Conservation (phyloP, 2,797 vertebrate species). For the Sphaeramia orbicularis region DNA sequence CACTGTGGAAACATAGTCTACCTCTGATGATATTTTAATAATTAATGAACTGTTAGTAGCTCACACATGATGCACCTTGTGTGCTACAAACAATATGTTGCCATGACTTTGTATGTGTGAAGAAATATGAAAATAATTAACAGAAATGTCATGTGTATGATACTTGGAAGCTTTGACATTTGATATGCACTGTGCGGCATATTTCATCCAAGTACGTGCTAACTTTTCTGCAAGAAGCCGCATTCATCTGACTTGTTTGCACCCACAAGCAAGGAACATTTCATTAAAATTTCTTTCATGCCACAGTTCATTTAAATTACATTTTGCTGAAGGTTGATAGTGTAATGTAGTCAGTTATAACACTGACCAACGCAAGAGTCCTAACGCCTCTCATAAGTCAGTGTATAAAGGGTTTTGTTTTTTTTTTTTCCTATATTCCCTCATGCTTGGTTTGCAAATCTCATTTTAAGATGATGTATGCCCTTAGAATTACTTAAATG, state of each 20-base stretch:
- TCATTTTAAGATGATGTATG: constrained; percentile 3
- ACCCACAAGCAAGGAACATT: constrained; percentile 28
- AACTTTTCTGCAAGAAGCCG: not conserved
- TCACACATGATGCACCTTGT: not conserved
- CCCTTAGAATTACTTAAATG: constrained; percentile 10
- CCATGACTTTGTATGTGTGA: not conserved
- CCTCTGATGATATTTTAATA: not conserved
- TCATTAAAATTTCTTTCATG: constrained; percentile 45
- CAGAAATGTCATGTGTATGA: too few relatives aligned
- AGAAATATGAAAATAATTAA: not conserved
- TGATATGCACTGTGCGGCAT: too few relatives aligned
- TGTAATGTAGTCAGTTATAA: constrained; percentile 21
- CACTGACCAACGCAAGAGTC: constrained; percentile 40
- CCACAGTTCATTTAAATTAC: constrained; percentile 41
- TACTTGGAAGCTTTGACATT: not conserved
- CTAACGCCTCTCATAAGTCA: constrained; percentile 34
- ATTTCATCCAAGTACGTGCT: too few relatives aligned
- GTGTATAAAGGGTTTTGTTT: constrained; percentile 11
- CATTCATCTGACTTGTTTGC: constrained; percentile 20
- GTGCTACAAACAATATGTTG: not conserved
- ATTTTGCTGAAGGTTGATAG: constrained; percentile 28
- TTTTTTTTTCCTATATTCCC: not conserved
- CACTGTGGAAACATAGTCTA: not conserved
- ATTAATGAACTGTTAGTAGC: not conserved
- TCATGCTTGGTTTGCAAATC: constrained; percentile 22